These are phyloP conservation scores for Nasonia giraulti DNA, from an alignment of 1,140 invertebrate genomes.

Conservation along the genomic window DNA sequence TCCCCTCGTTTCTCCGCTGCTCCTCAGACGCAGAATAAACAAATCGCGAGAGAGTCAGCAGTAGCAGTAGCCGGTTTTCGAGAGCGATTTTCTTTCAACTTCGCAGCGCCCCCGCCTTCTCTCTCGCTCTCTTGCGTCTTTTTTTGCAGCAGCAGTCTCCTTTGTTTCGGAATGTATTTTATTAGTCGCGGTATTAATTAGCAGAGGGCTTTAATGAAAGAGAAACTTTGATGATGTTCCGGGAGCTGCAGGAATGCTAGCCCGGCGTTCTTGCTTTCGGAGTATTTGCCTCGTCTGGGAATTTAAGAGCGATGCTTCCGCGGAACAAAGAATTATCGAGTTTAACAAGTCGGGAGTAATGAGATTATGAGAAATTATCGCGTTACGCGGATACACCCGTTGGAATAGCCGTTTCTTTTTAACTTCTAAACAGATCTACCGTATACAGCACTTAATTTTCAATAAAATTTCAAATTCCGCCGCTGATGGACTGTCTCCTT, in stretches of 20 bases:
- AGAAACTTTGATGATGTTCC: conserved; percentile 1
- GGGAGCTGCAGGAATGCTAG: background rate
- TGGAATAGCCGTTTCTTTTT: too few species aligned
- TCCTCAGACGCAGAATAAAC: conserved; percentile 42
- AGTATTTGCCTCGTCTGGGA: background rate
- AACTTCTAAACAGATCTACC: too few species aligned
- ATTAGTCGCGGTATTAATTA: conserved; percentile 4
- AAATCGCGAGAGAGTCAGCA: conserved; percentile 21
- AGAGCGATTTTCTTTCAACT: conserved; percentile 40
- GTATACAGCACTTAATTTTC: background rate
- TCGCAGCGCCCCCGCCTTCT: too few species aligned
- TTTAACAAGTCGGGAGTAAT: background rate
- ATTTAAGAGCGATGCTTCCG: background rate
- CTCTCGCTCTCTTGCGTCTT: background rate
- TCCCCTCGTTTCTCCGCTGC: background rate
- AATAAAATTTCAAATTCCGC: background rate
- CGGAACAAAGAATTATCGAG: background rate
- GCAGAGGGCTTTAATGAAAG: background rate
- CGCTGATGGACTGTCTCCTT: background rate
- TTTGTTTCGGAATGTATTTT: conserved; percentile 1
- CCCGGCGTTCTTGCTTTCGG: background rate
- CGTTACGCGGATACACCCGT: too few species aligned
- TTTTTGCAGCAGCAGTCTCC: background rate
- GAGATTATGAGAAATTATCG: background rate
- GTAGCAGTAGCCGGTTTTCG: conserved; percentile 16